Evolutionary conservation across 2,797 vertebrate species (phyloP).

Genomic region (Gobionotothen gibberifrons): DNA sequence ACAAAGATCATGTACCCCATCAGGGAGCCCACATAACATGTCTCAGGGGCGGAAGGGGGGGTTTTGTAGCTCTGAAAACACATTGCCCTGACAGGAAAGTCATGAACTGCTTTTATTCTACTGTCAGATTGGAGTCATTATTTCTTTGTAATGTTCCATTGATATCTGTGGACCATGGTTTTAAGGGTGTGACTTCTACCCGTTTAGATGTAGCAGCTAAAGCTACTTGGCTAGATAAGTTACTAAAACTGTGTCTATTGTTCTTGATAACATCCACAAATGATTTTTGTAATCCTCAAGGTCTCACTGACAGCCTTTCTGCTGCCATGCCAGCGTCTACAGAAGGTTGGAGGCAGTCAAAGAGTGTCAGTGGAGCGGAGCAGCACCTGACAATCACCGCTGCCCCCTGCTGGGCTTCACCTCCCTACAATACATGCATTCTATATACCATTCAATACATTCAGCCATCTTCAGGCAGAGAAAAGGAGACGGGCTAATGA

Average conservation of each 20-base stretch:
- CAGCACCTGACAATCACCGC: constrained; percentile 73
- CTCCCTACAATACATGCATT: constrained; percentile 28
- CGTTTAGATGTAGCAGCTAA: constrained; percentile 8
- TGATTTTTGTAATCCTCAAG: constrained; percentile 45
- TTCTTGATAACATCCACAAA: constrained; percentile 18
- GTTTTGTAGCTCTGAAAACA: constrained; percentile 54
- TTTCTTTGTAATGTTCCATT: not conserved
- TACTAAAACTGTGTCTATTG: constrained; percentile 22
- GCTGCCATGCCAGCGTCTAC: constrained; percentile 1
- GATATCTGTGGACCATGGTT: not conserved
- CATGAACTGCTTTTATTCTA: constrained; percentile 40
- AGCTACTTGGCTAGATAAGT: not conserved
- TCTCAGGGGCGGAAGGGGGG: constrained; percentile 51
- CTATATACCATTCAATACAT: constrained; percentile 18
- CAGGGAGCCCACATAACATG: constrained; percentile 58
- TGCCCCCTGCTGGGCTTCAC: constrained; percentile 79
- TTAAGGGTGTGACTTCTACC: constrained; percentile 7
- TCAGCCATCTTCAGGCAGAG: not conserved
- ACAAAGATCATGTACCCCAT: constrained; percentile 66
- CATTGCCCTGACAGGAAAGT: constrained; percentile 29
- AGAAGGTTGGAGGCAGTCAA: constrained; percentile 30
- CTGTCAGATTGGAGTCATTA: constrained; percentile 25
- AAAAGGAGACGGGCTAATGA: constrained; percentile 35
- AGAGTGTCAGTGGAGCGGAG: constrained; percentile 7
- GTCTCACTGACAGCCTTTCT: constrained; percentile 35